These are phyloP conservation scores for Ophion slaviceki DNA, from an alignment of 2,888 invertebrate species.

Conservation along the genomic window DNA sequence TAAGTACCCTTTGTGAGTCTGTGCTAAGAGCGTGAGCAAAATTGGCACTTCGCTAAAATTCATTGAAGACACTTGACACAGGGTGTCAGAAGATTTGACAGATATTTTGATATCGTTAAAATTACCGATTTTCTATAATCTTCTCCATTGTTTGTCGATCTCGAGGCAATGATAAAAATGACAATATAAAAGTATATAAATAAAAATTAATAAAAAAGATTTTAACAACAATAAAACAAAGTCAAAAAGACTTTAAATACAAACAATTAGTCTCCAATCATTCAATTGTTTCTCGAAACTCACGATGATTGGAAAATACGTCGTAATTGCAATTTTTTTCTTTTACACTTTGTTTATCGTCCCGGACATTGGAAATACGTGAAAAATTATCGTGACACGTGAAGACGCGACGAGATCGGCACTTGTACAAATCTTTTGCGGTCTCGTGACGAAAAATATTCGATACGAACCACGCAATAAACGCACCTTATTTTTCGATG, in stretches of 20 bases:
- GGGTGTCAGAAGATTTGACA: neutral
- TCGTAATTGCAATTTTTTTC: neutral
- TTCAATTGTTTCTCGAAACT: slow-evolving; percentile 3
- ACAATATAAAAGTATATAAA: neutral
- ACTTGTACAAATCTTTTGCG: neutral
- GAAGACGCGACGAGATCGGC: slow-evolving; percentile 5
- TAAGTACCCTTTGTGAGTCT: neutral
- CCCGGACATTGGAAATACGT: neutral
- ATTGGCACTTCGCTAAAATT: neutral
- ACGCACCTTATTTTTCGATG: neutral
- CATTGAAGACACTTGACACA: neutral
- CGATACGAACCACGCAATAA: neutral
- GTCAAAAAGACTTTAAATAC: neutral
- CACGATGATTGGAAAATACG: neutral
- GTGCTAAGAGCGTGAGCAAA: neutral
- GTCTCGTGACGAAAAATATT: neutral
- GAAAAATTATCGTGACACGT: neutral
- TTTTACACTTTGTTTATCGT: neutral
- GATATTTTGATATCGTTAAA: neutral
- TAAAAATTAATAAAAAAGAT: neutral
- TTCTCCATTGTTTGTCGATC: neutral
- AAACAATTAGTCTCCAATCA: neutral
- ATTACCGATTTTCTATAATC: neutral
- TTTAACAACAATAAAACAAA: neutral
- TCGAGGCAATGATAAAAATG: neutral